These are phyloP conservation scores for Podabrus alpinus DNA, from an alignment of 2,888 invertebrate genomes.

Conservation along the genomic window DNA sequence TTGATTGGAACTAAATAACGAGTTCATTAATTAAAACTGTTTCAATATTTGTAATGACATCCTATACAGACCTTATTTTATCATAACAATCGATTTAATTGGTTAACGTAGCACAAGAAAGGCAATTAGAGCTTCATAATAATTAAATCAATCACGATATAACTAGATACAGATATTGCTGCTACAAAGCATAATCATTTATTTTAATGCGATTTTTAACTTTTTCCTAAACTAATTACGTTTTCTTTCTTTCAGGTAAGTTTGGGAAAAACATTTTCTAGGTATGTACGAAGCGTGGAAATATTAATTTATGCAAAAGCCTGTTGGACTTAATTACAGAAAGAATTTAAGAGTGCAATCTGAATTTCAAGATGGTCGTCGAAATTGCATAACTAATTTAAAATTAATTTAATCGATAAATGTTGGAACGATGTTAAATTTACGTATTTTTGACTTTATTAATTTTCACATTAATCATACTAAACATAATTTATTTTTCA, in stretches of 20 bases:
- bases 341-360: not conserved
- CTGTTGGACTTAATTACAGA: not conserved
- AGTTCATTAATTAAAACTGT: no score
- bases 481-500: not conserved
- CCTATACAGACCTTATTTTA: not conserved
- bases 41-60: not conserved
- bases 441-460: not conserved
- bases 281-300: not conserved
- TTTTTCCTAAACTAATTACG: not conserved
- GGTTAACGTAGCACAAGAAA: not conserved
- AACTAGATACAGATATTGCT: not conserved
- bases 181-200: not conserved
- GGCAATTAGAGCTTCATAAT: not conserved
- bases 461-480: not conserved
- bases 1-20: no score
- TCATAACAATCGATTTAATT: not conserved
- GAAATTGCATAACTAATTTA: not conserved
- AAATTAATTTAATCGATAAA: not conserved
- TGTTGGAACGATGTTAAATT: not conserved
- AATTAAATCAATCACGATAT: not conserved
- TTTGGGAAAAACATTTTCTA: not conserved
- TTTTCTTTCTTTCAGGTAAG: not conserved
- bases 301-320: not conserved
- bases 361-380: not conserved
- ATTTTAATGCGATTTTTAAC: not conserved